These are phyloP conservation scores for Apotomis betuletana DNA, from an alignment of 2,888 invertebrate genomes.

Conservation along the genomic window DNA sequence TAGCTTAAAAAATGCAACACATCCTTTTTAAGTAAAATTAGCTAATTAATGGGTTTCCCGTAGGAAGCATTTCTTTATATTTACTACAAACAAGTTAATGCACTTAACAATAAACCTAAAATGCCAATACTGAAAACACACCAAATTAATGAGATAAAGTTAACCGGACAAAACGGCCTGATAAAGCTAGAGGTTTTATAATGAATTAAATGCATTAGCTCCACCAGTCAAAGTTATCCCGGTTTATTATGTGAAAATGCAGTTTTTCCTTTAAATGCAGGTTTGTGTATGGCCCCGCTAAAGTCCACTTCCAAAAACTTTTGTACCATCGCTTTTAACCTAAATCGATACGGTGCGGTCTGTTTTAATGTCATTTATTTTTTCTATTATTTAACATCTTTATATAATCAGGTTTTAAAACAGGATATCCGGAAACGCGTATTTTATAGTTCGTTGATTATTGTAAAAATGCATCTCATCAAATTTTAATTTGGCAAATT, in stretches of 20 bases:
- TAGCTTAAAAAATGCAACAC: not conserved
- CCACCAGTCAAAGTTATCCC: no score
- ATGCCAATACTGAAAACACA: constrained; percentile 24
- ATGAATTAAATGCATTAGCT: constrained; percentile 30
- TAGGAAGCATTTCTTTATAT: not conserved
- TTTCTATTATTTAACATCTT: no score
- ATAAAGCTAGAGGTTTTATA: not conserved
- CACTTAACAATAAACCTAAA: constrained; percentile 14
- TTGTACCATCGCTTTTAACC: not conserved
- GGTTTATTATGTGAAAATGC: no score
- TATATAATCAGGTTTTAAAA: no score
- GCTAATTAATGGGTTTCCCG: not conserved
- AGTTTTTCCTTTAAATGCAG: no score
- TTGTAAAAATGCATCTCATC: no score
- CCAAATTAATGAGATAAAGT: constrained; percentile 13
- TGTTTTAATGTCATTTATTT: no score
- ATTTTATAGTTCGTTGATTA: no score
- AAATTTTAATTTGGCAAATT: no score
- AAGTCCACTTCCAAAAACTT: not conserved
- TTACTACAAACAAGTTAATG: constrained; percentile 24
- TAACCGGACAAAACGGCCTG: no score
- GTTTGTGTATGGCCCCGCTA: not conserved
- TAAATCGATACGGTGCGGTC: no score
- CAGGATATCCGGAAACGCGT: no score
- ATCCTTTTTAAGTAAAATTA: not conserved